Evolutionary conservation across 2,113 vertebrate genomes (phyloP).

Genomic region (Calonectris borealis): DNA sequence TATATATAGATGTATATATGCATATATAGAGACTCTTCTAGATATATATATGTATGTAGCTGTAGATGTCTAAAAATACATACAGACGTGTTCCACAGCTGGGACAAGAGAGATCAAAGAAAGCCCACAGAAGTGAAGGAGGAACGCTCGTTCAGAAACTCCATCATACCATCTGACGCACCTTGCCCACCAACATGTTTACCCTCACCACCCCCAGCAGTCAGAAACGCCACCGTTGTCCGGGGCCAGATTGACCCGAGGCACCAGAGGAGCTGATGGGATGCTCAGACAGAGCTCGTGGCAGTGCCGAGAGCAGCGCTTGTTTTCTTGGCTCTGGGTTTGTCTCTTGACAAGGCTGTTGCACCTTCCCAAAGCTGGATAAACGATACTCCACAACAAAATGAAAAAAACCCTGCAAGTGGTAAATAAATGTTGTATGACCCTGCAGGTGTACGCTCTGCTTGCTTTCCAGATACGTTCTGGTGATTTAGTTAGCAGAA

Average conservation of each 20-base stretch:
- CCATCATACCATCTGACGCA: background rate
- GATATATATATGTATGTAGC: background rate
- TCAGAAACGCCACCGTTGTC: background rate
- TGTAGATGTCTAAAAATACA: background rate
- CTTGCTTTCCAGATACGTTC: background rate
- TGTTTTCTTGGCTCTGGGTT: background rate
- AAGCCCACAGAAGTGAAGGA: background rate
- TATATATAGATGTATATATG: background rate
- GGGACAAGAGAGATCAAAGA: background rate
- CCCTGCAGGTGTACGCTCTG: background rate
- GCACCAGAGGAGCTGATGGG: background rate
- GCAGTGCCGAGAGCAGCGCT: background rate
- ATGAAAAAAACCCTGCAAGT: background rate
- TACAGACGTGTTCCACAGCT: background rate
- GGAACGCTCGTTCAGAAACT: background rate
- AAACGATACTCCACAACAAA: background rate
- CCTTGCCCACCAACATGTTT: accelerated
- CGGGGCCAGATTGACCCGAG: background rate
- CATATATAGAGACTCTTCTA: background rate
- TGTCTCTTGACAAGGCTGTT: background rate
- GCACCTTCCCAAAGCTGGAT: background rate
- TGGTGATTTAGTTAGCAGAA: conserved; percentile 33
- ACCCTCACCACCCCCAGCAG: no score
- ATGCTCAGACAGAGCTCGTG: background rate
- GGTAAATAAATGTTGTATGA: conserved; percentile 27